These are phyloP conservation scores for Bombus difficillimus DNA, from an alignment of 1,140 invertebrate species.

Conservation along the genomic window DNA sequence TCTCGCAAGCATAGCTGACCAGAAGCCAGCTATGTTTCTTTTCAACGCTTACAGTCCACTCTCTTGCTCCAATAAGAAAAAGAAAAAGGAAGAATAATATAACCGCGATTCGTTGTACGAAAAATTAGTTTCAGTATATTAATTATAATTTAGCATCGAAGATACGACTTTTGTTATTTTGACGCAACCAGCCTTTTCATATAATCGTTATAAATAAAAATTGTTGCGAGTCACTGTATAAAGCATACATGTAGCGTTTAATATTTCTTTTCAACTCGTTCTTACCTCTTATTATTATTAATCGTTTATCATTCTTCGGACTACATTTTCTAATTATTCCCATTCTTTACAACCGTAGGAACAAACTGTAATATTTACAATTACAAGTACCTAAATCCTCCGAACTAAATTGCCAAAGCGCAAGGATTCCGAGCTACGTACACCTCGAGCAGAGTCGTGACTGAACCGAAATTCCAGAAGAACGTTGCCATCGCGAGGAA, in stretches of 20 bases:
- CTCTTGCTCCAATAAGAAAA: background rate
- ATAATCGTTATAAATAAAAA: rapidly evolving
- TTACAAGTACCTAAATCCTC: background rate
- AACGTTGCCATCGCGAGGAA: slow-evolving; percentile 28
- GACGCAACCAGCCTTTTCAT: too few relatives aligned
- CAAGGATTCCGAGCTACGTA: too few relatives aligned
- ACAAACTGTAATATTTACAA: background rate
- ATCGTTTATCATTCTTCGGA: too few relatives aligned
- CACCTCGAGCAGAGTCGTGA: too few relatives aligned
- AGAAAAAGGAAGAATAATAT: background rate
- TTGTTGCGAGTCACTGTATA: too few relatives aligned
- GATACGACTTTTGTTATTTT: too few relatives aligned
- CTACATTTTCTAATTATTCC: too few relatives aligned
- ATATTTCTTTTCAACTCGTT: background rate
- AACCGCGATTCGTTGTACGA: too few relatives aligned
- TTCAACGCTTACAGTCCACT: background rate
- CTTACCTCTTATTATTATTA: background rate
- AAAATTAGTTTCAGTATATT: too few relatives aligned
- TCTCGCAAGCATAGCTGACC: background rate
- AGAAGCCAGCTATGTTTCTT: background rate
- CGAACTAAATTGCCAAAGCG: background rate
- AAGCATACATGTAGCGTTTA: too few relatives aligned
- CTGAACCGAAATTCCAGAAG: background rate
- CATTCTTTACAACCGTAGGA: background rate
- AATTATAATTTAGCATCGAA: too few relatives aligned